These are phyloP conservation scores for Phalera bucephala DNA, from an alignment of 2,888 invertebrate species.

Conservation along the genomic window DNA sequence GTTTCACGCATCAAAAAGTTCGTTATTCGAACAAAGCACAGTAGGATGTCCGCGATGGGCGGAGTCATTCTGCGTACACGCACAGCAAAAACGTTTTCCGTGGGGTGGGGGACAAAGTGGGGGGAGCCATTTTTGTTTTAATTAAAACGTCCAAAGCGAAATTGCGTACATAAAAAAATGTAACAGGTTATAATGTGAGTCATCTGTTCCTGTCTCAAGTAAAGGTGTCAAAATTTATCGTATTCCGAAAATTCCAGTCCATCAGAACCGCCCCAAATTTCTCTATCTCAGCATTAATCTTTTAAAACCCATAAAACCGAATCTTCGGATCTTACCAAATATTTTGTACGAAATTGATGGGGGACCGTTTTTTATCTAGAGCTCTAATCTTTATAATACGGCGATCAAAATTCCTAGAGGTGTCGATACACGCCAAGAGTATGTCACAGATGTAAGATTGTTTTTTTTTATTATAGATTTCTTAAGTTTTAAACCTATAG, in stretches of 20 bases:
- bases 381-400: slow-evolving; percentile 61
- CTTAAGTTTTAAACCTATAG: slow-evolving; percentile 22
- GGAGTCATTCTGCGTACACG: slow-evolving; percentile 57
- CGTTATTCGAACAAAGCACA: slow-evolving; percentile 54
- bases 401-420: slow-evolving; percentile 80
- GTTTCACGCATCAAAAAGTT: slow-evolving; percentile 52
- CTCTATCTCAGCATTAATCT: slow-evolving; percentile 78
- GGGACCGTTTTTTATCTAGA: slow-evolving; percentile 68
- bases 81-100: slow-evolving; percentile 29
- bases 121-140: slow-evolving; percentile 29
- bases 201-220: slow-evolving; percentile 29
- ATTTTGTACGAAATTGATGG: slow-evolving; percentile 80
- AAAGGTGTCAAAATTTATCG: slow-evolving; percentile 72
- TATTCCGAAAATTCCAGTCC: slow-evolving; percentile 58
- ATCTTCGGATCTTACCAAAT: slow-evolving; percentile 76
- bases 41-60: slow-evolving; percentile 62
- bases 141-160: slow-evolving; percentile 26
- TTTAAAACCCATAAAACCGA: slow-evolving; percentile 73
- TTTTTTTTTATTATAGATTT: slow-evolving; percentile 45
- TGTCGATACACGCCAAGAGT: slow-evolving; percentile 73
- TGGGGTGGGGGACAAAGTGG: slow-evolving; percentile 39
- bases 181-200: slow-evolving; percentile 16
- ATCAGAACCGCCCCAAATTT: slow-evolving; percentile 66
- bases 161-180: slow-evolving; percentile 18
- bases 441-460: slow-evolving; percentile 55